Evolutionary conservation across 2,888 invertebrate genomes (phyloP).

Genomic region (Alcis repandata): DNA sequence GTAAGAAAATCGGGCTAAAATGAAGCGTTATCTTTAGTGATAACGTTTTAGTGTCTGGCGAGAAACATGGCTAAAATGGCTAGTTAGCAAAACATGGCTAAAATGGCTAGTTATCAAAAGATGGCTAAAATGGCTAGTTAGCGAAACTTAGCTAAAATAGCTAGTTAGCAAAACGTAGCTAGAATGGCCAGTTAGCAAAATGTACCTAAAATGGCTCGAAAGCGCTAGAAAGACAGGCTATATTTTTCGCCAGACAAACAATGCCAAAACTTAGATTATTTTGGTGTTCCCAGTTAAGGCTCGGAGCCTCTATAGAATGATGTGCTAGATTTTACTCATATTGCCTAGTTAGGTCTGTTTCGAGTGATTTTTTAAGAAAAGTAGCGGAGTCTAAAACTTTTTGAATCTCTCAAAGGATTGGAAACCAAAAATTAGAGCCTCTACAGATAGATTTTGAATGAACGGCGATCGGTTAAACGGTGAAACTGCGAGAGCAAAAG

Average conservation of each 20-base stretch:
- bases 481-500: not conserved
- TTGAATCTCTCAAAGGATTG: conserved; percentile 43
- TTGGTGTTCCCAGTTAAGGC: conserved; percentile 20
- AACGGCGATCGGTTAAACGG: not conserved
- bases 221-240: conserved; percentile 1
- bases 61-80: conserved; percentile 13
- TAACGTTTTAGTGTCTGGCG: conserved; percentile 2
- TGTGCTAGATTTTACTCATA: conserved; percentile 17
- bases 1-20: conserved; percentile 30
- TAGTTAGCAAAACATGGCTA: not conserved
- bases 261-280: conserved; percentile 21
- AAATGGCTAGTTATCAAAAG: not conserved
- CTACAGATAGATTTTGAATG: not conserved
- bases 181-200: not conserved
- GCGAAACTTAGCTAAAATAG: not conserved
- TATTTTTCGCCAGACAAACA: conserved; percentile 10
- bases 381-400: conserved; percentile 18
- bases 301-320: conserved; percentile 16
- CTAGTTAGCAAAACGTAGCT: conserved; percentile 19
- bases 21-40: not conserved
- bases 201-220: too few species aligned
- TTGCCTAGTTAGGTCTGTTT: conserved; percentile 27
- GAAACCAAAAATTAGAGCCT: conserved; percentile 5
- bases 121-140: conserved; percentile 8
- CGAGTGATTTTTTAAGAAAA: conserved; percentile 22